phyloP scores from a whole-genome alignment of 2,797 vertebrate genomes.

The Sebastes trivittatus region DNA sequence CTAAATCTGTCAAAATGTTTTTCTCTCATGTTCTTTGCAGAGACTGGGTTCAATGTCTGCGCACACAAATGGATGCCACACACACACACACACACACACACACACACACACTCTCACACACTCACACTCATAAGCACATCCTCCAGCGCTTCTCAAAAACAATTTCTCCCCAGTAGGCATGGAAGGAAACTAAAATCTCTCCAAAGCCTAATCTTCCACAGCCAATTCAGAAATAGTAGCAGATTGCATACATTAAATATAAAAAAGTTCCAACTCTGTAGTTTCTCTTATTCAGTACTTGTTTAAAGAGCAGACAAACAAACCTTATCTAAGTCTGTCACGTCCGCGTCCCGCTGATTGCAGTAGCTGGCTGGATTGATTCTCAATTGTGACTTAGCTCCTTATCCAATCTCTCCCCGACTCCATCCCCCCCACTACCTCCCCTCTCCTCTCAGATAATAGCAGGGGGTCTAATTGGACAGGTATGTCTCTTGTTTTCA shows the following conservation, averaged over 20 bases:
- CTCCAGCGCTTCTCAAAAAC: slow-evolving; percentile 23
- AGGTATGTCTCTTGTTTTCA: slow-evolving; percentile 65
- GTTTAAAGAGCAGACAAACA: slow-evolving; percentile 55
- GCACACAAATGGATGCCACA: neutral
- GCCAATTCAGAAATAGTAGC: slow-evolving; percentile 19
- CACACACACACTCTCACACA: neutral
- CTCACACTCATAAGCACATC: neutral
- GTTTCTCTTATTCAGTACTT: slow-evolving; percentile 23
- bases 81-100: neutral
- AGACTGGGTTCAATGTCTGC: slow-evolving; percentile 32
- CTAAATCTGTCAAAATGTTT: slow-evolving; percentile 78
- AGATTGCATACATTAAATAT: slow-evolving; percentile 23
- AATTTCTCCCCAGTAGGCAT: slow-evolving; percentile 19
- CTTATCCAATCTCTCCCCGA: slow-evolving; percentile 42
- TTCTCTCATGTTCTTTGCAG: slow-evolving; percentile 55
- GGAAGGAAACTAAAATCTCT: slow-evolving; percentile 23
- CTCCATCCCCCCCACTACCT: slow-evolving; percentile 1
- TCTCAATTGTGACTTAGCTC: slow-evolving; percentile 42
- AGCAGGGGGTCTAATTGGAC: slow-evolving; percentile 68
- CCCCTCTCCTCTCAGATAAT: slow-evolving; percentile 37
- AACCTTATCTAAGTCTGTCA: slow-evolving; percentile 48
- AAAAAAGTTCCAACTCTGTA: slow-evolving; percentile 1
- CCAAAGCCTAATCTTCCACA: slow-evolving; percentile 38
- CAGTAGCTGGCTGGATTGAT: slow-evolving; percentile 46
- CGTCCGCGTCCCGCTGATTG: slow-evolving; percentile 45